These are phyloP conservation scores for Phallusia fumigata DNA, from an alignment of 23 tunicate species.

Conservation along the genomic window DNA sequence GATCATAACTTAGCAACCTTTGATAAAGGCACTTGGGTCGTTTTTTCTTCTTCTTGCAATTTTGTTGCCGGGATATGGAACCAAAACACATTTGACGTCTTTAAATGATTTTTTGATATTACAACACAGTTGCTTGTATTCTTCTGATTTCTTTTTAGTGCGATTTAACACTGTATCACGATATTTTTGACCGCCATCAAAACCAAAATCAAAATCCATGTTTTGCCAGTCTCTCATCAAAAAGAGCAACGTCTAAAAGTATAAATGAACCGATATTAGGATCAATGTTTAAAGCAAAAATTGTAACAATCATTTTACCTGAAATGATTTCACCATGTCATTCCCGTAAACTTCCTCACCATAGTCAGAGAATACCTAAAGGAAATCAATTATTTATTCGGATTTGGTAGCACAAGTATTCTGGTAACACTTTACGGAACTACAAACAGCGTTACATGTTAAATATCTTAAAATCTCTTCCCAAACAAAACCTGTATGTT, in stretches of 20 bases:
- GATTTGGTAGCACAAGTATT: too few relatives aligned
- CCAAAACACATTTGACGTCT: not conserved
- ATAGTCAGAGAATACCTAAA: too few relatives aligned
- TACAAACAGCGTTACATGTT: too few relatives aligned
- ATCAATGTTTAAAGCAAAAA: too few relatives aligned
- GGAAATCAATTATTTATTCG: too few relatives aligned
- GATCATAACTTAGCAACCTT: not conserved
- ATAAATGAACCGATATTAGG: not conserved
- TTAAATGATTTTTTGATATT: not conserved
- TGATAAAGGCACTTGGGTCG: not conserved
- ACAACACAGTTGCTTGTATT: not conserved
- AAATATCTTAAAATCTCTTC: too few relatives aligned
- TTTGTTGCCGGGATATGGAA: not conserved
- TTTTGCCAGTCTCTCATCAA: conserved; percentile 1
- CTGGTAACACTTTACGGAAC: too few relatives aligned
- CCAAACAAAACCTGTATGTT: too few relatives aligned
- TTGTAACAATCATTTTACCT: too few relatives aligned
- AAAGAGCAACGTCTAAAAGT: not conserved
- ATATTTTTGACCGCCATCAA: not conserved
- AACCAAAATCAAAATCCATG: not conserved
- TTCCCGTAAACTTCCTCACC: too few relatives aligned
- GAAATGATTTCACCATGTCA: too few relatives aligned
- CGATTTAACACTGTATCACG: not conserved
- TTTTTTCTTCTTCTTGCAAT: not conserved
- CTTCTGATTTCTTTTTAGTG: not conserved